phyloP scores from a whole-genome alignment of 2,113 vertebrate genomes.

The Anser cygnoides region DNA sequence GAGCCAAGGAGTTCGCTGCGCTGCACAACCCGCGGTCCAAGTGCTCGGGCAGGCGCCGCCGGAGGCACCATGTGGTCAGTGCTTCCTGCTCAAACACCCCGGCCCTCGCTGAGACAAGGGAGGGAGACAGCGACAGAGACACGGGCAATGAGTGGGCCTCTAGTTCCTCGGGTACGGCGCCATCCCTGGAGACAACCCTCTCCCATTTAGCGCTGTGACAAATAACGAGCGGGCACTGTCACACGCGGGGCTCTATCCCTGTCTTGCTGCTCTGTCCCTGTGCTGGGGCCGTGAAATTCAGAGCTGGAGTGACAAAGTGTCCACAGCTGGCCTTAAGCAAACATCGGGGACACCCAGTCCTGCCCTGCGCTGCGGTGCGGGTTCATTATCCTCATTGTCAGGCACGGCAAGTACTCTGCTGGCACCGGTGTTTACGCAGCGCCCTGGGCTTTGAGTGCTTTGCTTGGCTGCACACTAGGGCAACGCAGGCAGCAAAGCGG shows the following conservation, averaged over 20 bases:
- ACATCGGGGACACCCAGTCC: neutral
- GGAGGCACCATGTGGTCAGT: conserved; percentile 80
- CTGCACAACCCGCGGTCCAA: conserved; percentile 90
- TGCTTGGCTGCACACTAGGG: fast-evolving
- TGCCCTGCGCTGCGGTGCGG: neutral
- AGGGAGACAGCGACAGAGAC: conserved; percentile 93
- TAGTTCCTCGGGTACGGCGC: conserved; percentile 89
- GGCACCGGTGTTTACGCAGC: neutral
- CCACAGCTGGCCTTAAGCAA: neutral
- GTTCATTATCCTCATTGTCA: neutral
- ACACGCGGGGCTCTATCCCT: neutral
- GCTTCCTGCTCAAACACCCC: conserved; percentile 81
- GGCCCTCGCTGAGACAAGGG: conserved; percentile 81
- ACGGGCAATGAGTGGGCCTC: conserved; percentile 88
- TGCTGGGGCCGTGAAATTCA: neutral
- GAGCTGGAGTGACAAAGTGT: neutral
- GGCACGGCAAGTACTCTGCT: neutral
- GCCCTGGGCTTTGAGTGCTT: neutral
- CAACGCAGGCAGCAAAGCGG: too few species aligned
- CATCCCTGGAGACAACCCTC: neutral
- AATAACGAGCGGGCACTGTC: neutral
- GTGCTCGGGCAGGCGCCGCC: conserved; percentile 83
- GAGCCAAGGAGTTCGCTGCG: conserved; percentile 95
- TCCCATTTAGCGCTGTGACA: neutral
- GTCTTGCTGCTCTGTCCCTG: neutral